A percentile compares a stretch with the other conserved stretches of the same genome.
Evolutionary conservation across 1,140 invertebrate genomes (phyloP).

Genomic region (Platorchestia sp.): DNA sequence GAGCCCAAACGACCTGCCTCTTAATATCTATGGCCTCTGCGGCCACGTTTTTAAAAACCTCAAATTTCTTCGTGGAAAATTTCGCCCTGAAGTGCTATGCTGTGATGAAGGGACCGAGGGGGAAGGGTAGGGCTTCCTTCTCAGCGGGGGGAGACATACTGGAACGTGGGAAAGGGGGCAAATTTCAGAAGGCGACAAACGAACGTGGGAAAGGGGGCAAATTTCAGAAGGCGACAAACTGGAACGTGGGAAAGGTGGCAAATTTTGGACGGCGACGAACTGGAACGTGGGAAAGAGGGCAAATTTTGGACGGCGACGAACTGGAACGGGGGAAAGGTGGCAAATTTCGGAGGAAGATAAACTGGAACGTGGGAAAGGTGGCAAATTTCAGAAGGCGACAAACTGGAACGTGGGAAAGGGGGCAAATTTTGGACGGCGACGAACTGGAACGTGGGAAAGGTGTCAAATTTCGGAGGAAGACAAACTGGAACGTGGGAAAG

Average conservation of each 20-base stretch:
- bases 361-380: neutral
- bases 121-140: neutral
- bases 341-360: neutral
- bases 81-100: neutral
- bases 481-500: too few relatives aligned
- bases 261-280: neutral
- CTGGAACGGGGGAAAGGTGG: too few relatives aligned
- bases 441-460: neutral
- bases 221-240: too few relatives aligned
- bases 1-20: slow-evolving; percentile 7
- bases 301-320: too few relatives aligned
- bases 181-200: neutral
- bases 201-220: neutral
- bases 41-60: neutral
- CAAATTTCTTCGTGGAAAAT: neutral
- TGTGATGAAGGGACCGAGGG: neutral
- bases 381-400: neutral
- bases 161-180: too few relatives aligned
- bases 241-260: too few relatives aligned
- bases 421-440: neutral
- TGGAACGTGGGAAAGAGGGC: neutral
- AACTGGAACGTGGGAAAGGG: too few relatives aligned
- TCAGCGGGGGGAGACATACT: too few relatives aligned
- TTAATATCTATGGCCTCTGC: slow-evolving; percentile 3
- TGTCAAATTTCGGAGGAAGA: neutral